Conservation (phyloP, 2,797 vertebrate species). For the Distichodus sexfasciatus region DNA sequence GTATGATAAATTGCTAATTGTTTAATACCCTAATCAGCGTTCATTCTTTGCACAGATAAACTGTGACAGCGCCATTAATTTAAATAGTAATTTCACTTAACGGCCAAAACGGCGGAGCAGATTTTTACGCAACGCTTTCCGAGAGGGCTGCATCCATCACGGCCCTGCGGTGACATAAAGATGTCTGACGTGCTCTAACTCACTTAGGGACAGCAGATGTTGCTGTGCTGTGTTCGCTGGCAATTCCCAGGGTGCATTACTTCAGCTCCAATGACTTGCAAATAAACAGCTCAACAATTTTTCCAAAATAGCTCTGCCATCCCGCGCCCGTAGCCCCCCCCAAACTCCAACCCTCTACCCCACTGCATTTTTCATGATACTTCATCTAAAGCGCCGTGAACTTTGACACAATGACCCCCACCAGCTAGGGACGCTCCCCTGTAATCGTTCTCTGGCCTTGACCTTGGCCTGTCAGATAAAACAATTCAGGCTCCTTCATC, state of each 20-base stretch:
- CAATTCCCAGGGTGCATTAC: constrained; percentile 98
- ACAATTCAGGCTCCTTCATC: constrained; percentile 25
- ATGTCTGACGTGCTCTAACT: constrained; percentile 99
- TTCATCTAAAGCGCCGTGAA: constrained; percentile 62
- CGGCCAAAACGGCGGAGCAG: constrained; percentile 91
- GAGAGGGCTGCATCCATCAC: constrained; percentile 95
- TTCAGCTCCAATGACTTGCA: constrained; percentile 99
- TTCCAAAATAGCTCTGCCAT: constrained; percentile 80
- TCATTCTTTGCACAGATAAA: constrained; percentile 95
- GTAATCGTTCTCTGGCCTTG: constrained; percentile 5
- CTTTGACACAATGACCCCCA: constrained; percentile 68
- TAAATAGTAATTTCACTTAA: constrained; percentile 98
- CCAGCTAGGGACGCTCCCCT: constrained; percentile 16
- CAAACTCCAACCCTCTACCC: constrained; percentile 45
- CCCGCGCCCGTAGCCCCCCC: constrained; percentile 60
- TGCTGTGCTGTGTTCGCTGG: constrained; percentile 90
- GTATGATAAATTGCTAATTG: constrained; percentile 99
- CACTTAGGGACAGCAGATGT: constrained; percentile 99
- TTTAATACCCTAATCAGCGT: constrained; percentile 98
- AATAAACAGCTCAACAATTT: constrained; percentile 91
- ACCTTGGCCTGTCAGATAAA: constrained; percentile 46
- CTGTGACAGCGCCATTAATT: constrained; percentile 95
- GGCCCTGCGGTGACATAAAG: constrained; percentile 94
- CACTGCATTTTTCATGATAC: constrained; percentile 70
- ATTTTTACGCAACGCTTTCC: constrained; percentile 91